Evolutionary conservation across 2,888 invertebrate species (phyloP), one percentile per base, ranked within the genome.

Genomic region (Neoscelio sp.): DNA sequence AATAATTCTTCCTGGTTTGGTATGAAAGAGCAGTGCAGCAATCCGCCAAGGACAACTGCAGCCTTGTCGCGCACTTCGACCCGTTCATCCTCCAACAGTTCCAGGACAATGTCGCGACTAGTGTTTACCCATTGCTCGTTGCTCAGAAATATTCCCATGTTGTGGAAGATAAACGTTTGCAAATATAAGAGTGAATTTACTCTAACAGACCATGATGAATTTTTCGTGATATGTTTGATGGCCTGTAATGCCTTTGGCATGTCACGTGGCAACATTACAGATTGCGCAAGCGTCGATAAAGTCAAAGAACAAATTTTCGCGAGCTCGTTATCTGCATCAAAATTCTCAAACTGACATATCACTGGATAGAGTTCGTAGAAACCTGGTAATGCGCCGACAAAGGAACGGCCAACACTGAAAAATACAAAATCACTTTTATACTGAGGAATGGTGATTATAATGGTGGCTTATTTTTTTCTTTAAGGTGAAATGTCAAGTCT

Each of bases 51-150:
- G 7, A 97, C 94, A 85, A 95, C 94, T 0, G 95, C 94, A 1
- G 98, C 96, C 82, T 94, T 94, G 87, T 96, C 94, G 64, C 98
- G 92, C 7, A 98, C 98, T 92, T 96, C 96, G 0, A 95, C 92
- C 80, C 95, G 92, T 8, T 93, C 91, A 88, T 96, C 96, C 82
- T 93, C 92, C 88, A 96, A 91, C 8, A 95, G 91, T 46, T 90
- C 90, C 52, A 96, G 89, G 6, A 97, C 94, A 82, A 95, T 92
- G 4, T 93, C 91, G 89, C 94, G 92, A 0, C 94, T 93, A 60
- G 91, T 88, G n/a, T 88, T 86, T 0, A 94, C 92, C 92, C 92
- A 92, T 5, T 87, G 84, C 0, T 91, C 85, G 15, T 91, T 91
- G 77, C 93, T 92, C 40, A 92, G 90, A 44, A 95, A 88, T 80